A percentile compares a stretch with the other conserved stretches of the same genome.
These are phyloP conservation scores for Oostethus manadensis DNA, from an alignment of 2,113 vertebrate species.

Conservation along the genomic window DNA sequence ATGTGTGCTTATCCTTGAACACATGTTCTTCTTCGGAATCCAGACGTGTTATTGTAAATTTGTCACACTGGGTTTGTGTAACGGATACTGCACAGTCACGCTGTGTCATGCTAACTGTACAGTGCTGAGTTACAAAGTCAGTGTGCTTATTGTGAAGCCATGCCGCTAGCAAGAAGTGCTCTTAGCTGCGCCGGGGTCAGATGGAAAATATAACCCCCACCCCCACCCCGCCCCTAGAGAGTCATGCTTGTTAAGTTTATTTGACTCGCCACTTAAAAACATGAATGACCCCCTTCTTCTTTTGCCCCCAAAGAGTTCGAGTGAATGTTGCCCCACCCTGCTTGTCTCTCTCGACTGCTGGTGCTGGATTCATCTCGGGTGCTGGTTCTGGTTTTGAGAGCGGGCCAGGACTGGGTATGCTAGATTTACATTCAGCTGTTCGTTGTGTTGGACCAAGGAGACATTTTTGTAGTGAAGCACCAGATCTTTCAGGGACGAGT, in stretches of 20 bases:
- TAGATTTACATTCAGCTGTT: constrained; percentile 87
- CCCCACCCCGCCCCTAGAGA: constrained; percentile 22
- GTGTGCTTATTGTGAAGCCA: constrained; percentile 54
- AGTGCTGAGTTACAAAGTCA: constrained; percentile 25
- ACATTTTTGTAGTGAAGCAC: constrained; percentile 91
- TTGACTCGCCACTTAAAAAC: constrained; percentile 17
- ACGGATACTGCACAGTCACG: constrained; percentile 37
- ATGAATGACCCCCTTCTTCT: constrained; percentile 12
- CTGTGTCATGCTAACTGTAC: constrained; percentile 40
- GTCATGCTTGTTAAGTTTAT: constrained; percentile 15
- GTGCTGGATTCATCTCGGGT: constrained; percentile 73
- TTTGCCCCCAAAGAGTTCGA: constrained; percentile 11
- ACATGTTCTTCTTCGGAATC: constrained; percentile 14
- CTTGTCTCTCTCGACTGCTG: constrained; percentile 26
- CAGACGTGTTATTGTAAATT: constrained; percentile 23
- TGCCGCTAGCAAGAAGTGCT: constrained; percentile 42
- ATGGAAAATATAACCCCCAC: constrained; percentile 27
- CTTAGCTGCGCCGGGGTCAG: constrained; percentile 25
- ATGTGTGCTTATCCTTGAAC: constrained; percentile 48
- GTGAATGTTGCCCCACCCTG: constrained; percentile 23
- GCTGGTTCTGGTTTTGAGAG: constrained; percentile 71
- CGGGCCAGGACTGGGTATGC: constrained; percentile 81
- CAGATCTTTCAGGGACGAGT: constrained; percentile 85
- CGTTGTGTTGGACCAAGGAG: constrained; percentile 91
- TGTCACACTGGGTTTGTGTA: constrained; percentile 16